A percentile compares a stretch with the other conserved stretches of the same genome.
phyloP scores from a whole-genome alignment of 2,797 vertebrate genomes.

The Echeneis naucrates region DNA sequence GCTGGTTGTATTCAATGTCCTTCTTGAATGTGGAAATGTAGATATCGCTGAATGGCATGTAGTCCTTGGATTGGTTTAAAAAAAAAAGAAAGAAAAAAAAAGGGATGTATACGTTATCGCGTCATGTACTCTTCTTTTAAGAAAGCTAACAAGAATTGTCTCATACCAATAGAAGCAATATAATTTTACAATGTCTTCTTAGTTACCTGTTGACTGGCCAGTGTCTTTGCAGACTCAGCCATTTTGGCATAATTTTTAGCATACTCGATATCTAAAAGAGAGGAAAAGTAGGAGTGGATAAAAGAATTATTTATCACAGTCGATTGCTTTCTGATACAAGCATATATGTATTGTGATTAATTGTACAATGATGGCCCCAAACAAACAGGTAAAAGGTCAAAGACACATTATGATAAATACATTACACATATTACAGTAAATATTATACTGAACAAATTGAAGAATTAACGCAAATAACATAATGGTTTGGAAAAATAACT shows the following conservation, averaged over 20 bases:
- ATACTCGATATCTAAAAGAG: conserved; percentile 91
- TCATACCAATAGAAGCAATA: not conserved
- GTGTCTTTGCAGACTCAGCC: conserved; percentile 92
- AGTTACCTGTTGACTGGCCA: conserved; percentile 91
- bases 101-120: not conserved
- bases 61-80: conserved; percentile 86
- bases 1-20: conserved; percentile 91
- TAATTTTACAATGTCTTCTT: not conserved
- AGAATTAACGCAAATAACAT: not conserved
- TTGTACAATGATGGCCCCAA: not conserved
- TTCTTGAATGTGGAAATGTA: conserved; percentile 93
- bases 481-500: not conserved
- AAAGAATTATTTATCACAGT: not conserved
- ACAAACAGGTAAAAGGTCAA: too few species aligned
- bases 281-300: not conserved
- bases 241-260: conserved; percentile 93
- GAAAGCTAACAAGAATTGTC: not conserved
- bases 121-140: not conserved
- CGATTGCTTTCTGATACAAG: not conserved
- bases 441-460: not conserved
- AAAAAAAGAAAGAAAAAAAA: too few species aligned
- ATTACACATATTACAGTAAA: not conserved
- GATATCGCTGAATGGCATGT: conserved; percentile 95
- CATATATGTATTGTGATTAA: not conserved
- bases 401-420: not conserved